Percentiles rank a stretch among this genome's conserved stretches.
Evolutionary conservation across 2,113 vertebrate genomes (phyloP).

Genomic region (Calonectris borealis): DNA sequence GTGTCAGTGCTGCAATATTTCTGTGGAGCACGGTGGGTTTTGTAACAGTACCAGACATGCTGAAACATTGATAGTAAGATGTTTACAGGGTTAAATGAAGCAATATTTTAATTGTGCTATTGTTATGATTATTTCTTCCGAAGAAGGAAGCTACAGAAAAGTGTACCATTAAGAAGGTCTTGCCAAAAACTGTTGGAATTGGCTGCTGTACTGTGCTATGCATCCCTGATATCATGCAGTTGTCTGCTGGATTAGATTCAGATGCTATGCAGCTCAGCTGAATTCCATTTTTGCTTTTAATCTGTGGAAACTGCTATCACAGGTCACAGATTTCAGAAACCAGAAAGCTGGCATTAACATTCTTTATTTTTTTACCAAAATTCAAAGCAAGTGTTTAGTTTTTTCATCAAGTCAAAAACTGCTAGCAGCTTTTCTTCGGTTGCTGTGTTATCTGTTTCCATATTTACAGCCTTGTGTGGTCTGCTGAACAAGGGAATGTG

Average conservation of each 20-base stretch:
- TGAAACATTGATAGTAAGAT: neutral
- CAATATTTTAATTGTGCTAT: neutral
- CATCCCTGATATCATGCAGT: neutral
- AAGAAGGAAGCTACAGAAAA: neutral
- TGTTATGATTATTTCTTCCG: neutral
- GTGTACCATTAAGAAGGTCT: neutral
- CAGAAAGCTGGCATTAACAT: neutral
- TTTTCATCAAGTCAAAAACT: neutral
- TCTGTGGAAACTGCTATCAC: neutral
- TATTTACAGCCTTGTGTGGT: neutral
- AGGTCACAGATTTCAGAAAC: neutral
- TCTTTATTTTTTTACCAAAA: neutral
- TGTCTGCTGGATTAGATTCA: neutral
- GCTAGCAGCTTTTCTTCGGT: neutral
- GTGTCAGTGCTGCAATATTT: neutral
- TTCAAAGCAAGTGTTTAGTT: neutral
- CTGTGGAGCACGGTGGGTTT: fast-evolving
- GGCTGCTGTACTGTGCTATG: neutral
- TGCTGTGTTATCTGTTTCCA: neutral
- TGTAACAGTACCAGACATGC: neutral
- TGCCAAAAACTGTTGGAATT: neutral
- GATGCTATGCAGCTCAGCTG: neutral
- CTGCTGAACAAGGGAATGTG: neutral
- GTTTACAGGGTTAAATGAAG: neutral
- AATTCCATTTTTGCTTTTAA: neutral